A percentile compares a stretch with the other conserved stretches of the same genome.
These are phyloP conservation scores for Arge pagana DNA, from an alignment of 2,888 invertebrate genomes.

Conservation along the genomic window DNA sequence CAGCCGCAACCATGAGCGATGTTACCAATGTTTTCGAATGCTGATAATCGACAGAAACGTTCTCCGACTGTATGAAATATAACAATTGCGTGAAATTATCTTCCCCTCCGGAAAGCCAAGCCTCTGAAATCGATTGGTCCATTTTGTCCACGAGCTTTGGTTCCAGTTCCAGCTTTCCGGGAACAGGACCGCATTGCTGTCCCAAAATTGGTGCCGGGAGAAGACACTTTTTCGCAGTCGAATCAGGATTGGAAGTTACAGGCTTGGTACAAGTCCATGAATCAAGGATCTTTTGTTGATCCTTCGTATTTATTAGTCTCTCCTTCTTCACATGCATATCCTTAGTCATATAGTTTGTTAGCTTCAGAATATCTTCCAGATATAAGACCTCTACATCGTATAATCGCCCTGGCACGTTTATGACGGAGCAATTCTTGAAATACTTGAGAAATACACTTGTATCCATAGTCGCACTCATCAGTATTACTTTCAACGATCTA, in stretches of 20 bases:
- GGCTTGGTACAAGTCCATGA: constrained; percentile 54
- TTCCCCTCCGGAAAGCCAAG: constrained; percentile 64
- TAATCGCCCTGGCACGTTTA: constrained; percentile 76
- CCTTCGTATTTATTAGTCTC: constrained; percentile 51
- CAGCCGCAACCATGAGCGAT: constrained; percentile 80
- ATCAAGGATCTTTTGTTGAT: constrained; percentile 53
- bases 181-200: constrained; percentile 48
- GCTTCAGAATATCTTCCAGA: constrained; percentile 77
- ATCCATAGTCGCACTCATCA: constrained; percentile 96
- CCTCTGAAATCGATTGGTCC: constrained; percentile 70
- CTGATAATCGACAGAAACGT: constrained; percentile 73
- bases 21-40: constrained; percentile 70
- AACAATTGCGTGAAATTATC: constrained; percentile 76
- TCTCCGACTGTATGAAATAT: constrained; percentile 79
- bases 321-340: constrained; percentile 58
- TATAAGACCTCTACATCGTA: constrained; percentile 77
- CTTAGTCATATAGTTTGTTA: constrained; percentile 63
- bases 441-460: constrained; percentile 80
- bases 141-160: constrained; percentile 65
- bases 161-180: constrained; percentile 61
- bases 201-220: constrained; percentile 47
- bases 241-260: constrained; percentile 27
- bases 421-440: constrained; percentile 78
- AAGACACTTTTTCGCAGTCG: constrained; percentile 35
- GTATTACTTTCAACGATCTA: constrained; percentile 76